Percentiles rank a stretch among this genome's conserved stretches.
Evolutionary conservation across 1,140 invertebrate species (phyloP).

Genomic region (Diachasmimorpha longicaudata): DNA sequence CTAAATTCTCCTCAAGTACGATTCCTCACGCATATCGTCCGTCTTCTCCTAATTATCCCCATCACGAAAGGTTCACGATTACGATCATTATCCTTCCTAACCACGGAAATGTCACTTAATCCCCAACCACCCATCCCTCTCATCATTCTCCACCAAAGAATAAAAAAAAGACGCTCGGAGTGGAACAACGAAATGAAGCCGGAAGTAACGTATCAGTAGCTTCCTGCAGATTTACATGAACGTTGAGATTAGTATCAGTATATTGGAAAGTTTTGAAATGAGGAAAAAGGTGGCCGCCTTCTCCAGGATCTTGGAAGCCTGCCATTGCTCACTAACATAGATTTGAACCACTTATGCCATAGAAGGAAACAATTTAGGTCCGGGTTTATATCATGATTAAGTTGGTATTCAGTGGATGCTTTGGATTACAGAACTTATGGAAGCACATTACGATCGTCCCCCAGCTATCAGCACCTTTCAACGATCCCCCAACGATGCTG

Average conservation of each 20-base stretch:
- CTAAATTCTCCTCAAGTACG: no score
- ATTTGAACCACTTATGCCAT: background rate
- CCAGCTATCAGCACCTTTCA: slow-evolving; percentile 35
- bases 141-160: background rate
- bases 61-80: no score
- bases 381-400: background rate
- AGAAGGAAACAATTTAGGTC: background rate
- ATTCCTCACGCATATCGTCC: no score
- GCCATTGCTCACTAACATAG: background rate
- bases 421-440: slow-evolving; percentile 46
- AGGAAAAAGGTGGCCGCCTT: background rate
- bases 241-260: background rate
- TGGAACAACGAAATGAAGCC: background rate
- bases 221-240: background rate
- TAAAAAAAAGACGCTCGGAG: background rate
- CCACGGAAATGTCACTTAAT: no score
- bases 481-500: slow-evolving; percentile 10
- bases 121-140: background rate
- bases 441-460: slow-evolving; percentile 57
- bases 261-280: background rate
- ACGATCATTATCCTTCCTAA: no score
- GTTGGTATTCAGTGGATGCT: background rate
- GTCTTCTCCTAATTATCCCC: no score
- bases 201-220: background rate
- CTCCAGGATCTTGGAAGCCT: background rate